Evolutionary conservation across 2,888 invertebrate genomes (phyloP), one percentile per base, ranked within the genome.

Genomic region (Pyralis farinalis): DNA sequence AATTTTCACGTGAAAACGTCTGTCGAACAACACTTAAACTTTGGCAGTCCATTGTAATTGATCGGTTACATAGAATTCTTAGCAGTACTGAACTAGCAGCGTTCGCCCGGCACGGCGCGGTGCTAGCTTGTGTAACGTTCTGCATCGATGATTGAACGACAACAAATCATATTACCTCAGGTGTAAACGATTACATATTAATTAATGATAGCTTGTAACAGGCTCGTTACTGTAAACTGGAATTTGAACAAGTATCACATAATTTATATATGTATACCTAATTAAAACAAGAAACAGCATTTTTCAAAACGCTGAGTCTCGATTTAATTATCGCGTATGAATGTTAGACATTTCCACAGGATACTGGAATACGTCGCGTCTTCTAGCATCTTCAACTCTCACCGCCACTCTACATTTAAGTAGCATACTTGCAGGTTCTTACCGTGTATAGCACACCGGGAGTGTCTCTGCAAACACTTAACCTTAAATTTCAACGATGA

Each of bases 61-160:
- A 37, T 10, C n/a, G 5, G 29, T 30, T 37, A 37, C 30, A 12
- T 37, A 36, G 21, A 20, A 21, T 22, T 31, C 30, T n/a, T 12
- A 11, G 41, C 21, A 9, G 7, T 20, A 37, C 42, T 43, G 36
- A 41, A 27, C 43, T 39, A 7, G 16, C 1, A 27, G 28, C 37
- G 12, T 37, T 39, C 38, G 37, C 30, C 28, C 28, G 28, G 38
- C 44, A 41, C 42, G 34, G 33, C 31, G 16, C 34, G 34, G 33
- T 34, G 16, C 34, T 48, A 45, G 45, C 48, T 44, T 43, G 47
- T 46, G 40, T 20, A 34, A 33, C 37, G 42, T 30, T 37, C 37
- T 20, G 30, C 46, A 55, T 53, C 53, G 44, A 45, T 53, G 46
- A 55, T 51, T 46, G 53, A 51, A 30, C 43, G 49, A 46, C 46